phyloP scores from a whole-genome alignment of 1,140 invertebrate species.

The Paralvinella palmiformis region DNA sequence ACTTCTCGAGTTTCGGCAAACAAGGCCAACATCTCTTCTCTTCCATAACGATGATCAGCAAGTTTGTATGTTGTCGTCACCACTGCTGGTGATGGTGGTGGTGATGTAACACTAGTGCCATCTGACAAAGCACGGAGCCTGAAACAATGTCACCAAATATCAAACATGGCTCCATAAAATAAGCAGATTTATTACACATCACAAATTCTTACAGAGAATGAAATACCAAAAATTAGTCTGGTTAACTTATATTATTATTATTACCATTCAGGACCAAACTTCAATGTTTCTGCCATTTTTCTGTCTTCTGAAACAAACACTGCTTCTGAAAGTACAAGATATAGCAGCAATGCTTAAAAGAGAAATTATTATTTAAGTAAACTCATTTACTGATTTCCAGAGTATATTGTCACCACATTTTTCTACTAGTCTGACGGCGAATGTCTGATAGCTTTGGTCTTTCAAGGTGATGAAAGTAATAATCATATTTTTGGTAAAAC shows the following conservation, averaged over 20 bases:
- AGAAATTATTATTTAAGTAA: too few species aligned
- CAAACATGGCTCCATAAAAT: background rate
- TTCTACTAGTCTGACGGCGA: too few species aligned
- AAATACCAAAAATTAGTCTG: background rate
- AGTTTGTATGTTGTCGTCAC: slow-evolving; percentile 53
- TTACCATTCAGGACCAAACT: slow-evolving; percentile 55
- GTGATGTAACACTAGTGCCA: slow-evolving; percentile 41
- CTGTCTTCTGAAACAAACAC: too few species aligned
- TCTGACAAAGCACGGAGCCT: slow-evolving; percentile 54
- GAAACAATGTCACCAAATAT: slow-evolving; percentile 4
- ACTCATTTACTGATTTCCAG: too few species aligned
- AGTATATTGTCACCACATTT: too few species aligned
- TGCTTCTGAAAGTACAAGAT: too few species aligned
- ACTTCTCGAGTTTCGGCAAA: slow-evolving; percentile 64
- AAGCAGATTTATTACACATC: background rate
- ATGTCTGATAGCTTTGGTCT: too few species aligned
- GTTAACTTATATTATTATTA: slow-evolving; percentile 5
- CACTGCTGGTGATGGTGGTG: slow-evolving; percentile 42
- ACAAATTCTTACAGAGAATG: background rate
- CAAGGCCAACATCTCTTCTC: slow-evolving; percentile 82
- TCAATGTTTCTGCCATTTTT: slow-evolving; percentile 45
- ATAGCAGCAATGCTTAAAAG: too few species aligned
- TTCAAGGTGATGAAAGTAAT: too few species aligned
- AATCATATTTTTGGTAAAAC: too few species aligned
- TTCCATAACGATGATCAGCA: slow-evolving; percentile 71